Percentiles rank a stretch among this genome's conserved stretches.
Evolutionary conservation across 2,113 vertebrate species (phyloP).

Genomic region (Papio anubis): DNA sequence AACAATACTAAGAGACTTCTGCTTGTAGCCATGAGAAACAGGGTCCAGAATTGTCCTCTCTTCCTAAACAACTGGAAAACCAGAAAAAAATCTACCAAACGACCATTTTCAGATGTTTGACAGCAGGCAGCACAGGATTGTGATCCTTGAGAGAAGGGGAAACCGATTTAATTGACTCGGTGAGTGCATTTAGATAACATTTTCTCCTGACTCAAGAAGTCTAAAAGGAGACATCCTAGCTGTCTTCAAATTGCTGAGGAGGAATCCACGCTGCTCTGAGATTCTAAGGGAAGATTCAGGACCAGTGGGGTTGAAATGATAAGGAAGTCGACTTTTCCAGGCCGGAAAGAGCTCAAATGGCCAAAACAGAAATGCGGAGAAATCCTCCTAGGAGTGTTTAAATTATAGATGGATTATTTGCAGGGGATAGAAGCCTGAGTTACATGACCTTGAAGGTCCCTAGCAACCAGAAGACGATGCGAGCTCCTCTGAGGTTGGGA

Average conservation of each 20-base stretch:
- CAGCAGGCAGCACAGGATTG: neutral
- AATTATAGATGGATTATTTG: neutral
- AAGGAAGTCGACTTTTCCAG: neutral
- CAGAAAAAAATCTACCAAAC: too few relatives aligned
- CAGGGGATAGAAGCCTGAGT: neutral
- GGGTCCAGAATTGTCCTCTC: neutral
- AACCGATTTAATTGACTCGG: rapidly evolving
- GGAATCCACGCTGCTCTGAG: neutral
- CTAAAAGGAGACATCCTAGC: neutral
- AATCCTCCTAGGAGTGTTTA: neutral
- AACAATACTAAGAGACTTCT: neutral
- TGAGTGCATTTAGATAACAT: neutral
- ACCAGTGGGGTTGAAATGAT: neutral
- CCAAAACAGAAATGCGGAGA: neutral
- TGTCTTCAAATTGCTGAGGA: neutral
- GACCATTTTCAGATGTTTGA: neutral
- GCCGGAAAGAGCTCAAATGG: neutral
- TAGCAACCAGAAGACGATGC: neutral
- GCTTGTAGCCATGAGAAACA: neutral
- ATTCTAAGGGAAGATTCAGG: neutral
- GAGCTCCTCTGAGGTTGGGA: neutral
- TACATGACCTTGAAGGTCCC: neutral
- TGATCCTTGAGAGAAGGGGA: neutral
- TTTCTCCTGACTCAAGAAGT: neutral
- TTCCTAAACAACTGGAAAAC: neutral